These are phyloP conservation scores for Phasia obesa DNA, from an alignment of 2,888 invertebrate species.

Conservation along the genomic window DNA sequence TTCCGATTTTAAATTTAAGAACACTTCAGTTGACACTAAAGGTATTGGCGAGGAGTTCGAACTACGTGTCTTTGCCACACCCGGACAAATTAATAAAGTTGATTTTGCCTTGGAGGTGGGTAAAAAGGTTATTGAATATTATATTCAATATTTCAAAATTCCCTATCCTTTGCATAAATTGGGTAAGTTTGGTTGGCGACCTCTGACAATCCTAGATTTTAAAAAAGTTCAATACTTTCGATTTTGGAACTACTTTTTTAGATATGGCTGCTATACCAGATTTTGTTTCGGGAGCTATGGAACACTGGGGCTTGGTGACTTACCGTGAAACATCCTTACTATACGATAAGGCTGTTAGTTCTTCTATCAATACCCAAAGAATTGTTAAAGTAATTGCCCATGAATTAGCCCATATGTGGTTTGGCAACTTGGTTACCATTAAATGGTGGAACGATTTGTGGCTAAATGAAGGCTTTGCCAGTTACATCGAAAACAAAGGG, in stretches of 20 bases:
- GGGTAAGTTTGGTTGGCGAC: conserved; percentile 84
- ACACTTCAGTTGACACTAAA: conserved; percentile 83
- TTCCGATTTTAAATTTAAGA: conserved; percentile 89
- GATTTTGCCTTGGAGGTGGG: conserved; percentile 90
- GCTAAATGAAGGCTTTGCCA: conserved; percentile 97
- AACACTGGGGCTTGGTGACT: conserved; percentile 97
- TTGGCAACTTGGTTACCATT: conserved; percentile 95
- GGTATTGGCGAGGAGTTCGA: conserved; percentile 85
- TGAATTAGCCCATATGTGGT: conserved; percentile 98
- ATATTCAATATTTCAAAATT: conserved; percentile 92
- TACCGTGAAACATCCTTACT: conserved; percentile 93
- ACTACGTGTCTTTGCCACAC: conserved; percentile 89
- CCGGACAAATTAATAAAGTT: conserved; percentile 89
- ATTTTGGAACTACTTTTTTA: too few species aligned
- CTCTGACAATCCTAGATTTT: too few species aligned
- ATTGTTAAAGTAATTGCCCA: conserved; percentile 94
- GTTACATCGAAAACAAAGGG: conserved; percentile 94
- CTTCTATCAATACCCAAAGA: conserved; percentile 88
- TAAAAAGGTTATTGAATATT: conserved; percentile 89
- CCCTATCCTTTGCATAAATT: conserved; percentile 94
- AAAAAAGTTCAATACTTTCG: too few species aligned
- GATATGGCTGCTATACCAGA: conserved; percentile 82
- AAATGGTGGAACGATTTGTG: conserved; percentile 96
- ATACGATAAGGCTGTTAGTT: conserved; percentile 88
- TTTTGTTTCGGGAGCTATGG: conserved; percentile 91